Conservation (phyloP, 2,797 vertebrate genomes). For the Leuciscus waleckii region DNA sequence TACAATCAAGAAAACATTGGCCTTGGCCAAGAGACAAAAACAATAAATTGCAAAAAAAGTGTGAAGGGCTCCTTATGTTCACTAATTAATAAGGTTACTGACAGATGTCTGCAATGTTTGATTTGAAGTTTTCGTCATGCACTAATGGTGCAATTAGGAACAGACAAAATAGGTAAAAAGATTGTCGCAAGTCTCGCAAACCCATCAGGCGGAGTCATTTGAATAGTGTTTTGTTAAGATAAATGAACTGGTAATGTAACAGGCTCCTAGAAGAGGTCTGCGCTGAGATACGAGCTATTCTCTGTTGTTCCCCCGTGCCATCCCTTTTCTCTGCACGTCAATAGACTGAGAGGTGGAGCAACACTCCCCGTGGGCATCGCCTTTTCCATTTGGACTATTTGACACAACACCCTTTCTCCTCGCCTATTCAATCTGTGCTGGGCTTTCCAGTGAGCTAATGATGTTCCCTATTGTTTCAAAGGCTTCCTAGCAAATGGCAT, state of each 20-base stretch:
- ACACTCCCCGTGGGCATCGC: constrained; percentile 50
- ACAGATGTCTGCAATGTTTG: neutral
- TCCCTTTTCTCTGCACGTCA: constrained; percentile 52
- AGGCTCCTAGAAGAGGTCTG: constrained; percentile 32
- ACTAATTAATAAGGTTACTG: neutral
- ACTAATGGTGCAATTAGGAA: constrained; percentile 10
- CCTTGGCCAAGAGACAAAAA: neutral
- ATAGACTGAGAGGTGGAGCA: constrained; percentile 51
- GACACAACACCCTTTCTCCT: constrained; percentile 55
- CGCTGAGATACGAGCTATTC: constrained; percentile 20
- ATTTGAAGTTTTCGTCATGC: neutral
- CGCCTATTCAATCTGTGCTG: constrained; percentile 45
- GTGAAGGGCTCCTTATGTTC: neutral
- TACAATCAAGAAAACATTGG: neutral
- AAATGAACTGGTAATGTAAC: constrained; percentile 48
- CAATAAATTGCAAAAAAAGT: neutral
- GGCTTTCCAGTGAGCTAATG: constrained; percentile 57
- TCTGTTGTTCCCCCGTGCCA: constrained; percentile 35
- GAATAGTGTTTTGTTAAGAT: constrained; percentile 51
- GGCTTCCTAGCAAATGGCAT: constrained; percentile 47
- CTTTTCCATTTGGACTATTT: constrained; percentile 52
- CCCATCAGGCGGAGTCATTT: constrained; percentile 34
- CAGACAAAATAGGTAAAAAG: constrained; percentile 1
- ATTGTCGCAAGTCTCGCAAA: constrained; percentile 19
- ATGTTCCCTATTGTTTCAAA: constrained; percentile 60